phyloP scores from a whole-genome alignment of 2,797 vertebrate species.

The Spinibarbus caldwelli region DNA sequence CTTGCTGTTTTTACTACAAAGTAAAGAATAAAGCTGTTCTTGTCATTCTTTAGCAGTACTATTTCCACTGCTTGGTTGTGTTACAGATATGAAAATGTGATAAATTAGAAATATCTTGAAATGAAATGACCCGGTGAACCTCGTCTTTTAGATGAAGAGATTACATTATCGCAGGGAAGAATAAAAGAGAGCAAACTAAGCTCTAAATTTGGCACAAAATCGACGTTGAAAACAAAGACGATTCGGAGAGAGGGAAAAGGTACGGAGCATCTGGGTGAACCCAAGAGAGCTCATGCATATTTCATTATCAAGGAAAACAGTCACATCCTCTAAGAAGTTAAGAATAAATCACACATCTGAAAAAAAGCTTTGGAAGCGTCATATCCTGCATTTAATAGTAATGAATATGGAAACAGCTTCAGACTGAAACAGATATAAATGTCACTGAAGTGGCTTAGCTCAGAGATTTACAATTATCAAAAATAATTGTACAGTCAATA shows the following conservation, averaged over 20 bases:
- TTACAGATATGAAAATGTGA: constrained; percentile 7
- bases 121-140: constrained; percentile 23
- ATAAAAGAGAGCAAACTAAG: constrained; percentile 24
- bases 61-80: background rate
- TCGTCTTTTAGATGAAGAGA: constrained; percentile 20
- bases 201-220: constrained; percentile 30
- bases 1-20: background rate
- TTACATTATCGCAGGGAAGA: constrained; percentile 1
- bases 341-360: constrained; percentile 36
- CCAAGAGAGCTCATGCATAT: constrained; percentile 52
- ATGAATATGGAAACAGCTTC: background rate
- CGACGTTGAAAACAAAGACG: background rate
- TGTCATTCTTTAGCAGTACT: background rate
- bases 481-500: no score
- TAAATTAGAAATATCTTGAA: constrained; percentile 19
- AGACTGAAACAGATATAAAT: background rate
- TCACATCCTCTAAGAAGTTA: constrained; percentile 26
- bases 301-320: constrained; percentile 48
- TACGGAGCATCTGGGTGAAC: constrained; percentile 32
- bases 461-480: background rate
- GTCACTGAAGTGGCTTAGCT: background rate
- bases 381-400: constrained; percentile 1
- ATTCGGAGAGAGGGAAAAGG: constrained; percentile 23
- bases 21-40: background rate
- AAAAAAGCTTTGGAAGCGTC: constrained; percentile 2